These are phyloP conservation scores for Sapayoa aenigma DNA, from an alignment of 2,113 vertebrate genomes.

Conservation along the genomic window DNA sequence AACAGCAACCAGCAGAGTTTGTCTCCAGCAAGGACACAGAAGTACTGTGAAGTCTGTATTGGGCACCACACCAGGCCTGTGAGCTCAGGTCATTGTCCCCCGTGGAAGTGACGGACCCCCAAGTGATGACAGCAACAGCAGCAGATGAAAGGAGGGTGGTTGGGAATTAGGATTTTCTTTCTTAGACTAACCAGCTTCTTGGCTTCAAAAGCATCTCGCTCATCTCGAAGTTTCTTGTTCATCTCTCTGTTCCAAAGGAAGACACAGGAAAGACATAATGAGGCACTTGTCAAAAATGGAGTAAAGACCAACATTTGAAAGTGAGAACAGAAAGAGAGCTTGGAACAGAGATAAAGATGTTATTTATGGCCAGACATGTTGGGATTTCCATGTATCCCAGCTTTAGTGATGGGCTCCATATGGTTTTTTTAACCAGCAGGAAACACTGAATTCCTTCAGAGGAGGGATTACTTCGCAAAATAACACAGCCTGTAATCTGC, in stretches of 20 bases:
- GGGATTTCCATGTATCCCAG: neutral
- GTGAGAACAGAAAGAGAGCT: neutral
- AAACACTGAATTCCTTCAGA: neutral
- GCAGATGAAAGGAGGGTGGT: slow-evolving; percentile 61
- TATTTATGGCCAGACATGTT: neutral
- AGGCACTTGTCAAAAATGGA: neutral
- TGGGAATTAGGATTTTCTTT: slow-evolving; percentile 63
- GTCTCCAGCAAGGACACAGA: neutral
- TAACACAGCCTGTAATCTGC: neutral
- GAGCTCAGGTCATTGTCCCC: slow-evolving; percentile 46
- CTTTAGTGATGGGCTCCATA: neutral
- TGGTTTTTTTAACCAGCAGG: neutral
- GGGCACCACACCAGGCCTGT: neutral
- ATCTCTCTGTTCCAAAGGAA: slow-evolving; percentile 83
- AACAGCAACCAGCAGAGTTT: neutral
- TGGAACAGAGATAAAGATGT: neutral
- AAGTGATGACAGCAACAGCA: slow-evolving; percentile 70
- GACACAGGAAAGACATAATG: neutral
- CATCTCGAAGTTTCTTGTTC: slow-evolving; percentile 90
- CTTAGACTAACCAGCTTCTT: slow-evolving; percentile 85
- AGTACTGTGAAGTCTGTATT: neutral
- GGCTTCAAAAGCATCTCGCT: slow-evolving; percentile 86
- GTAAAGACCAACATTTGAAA: neutral
- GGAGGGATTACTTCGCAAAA: neutral
- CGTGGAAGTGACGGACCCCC: slow-evolving; percentile 71